Conservation (phyloP, 1,140 invertebrate genomes). For the Sycobia sp. region DNA sequence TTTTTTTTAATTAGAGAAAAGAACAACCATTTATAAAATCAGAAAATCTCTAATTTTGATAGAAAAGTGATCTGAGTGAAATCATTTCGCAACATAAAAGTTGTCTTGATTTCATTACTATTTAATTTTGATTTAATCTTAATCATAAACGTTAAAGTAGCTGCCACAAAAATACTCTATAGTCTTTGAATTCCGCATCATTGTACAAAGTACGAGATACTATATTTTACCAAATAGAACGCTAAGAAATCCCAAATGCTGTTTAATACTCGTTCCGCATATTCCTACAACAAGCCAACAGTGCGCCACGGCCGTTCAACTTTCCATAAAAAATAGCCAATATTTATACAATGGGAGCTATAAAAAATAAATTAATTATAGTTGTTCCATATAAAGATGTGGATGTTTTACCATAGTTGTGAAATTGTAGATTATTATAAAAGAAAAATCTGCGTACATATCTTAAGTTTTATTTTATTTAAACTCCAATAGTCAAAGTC, state of each 20-base stretch:
- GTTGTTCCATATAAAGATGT: slow-evolving; percentile 38
- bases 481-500: slow-evolving; percentile 1
- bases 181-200: background rate
- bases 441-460: slow-evolving; percentile 15
- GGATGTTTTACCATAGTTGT: slow-evolving; percentile 19
- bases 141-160: no score
- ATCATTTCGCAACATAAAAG: no score
- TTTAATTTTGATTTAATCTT: no score
- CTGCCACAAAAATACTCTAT: no score
- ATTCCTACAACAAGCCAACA: slow-evolving; percentile 57
- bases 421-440: slow-evolving; percentile 12
- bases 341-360: slow-evolving; percentile 58
- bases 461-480: slow-evolving; percentile 12
- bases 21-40: no score
- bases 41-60: no score
- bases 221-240: slow-evolving; percentile 30
- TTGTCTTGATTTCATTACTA: no score
- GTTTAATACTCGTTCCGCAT: slow-evolving; percentile 45
- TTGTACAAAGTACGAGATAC: slow-evolving; percentile 22
- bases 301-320: slow-evolving; percentile 54
- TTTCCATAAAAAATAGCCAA: slow-evolving; percentile 59
- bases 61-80: no score
- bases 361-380: slow-evolving; percentile 22
- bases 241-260: slow-evolving; percentile 15
- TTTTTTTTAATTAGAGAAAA: no score